These are phyloP conservation scores for Brachionus calyciflorus DNA, from an alignment of 1,140 invertebrate species.

Conservation along the genomic window DNA sequence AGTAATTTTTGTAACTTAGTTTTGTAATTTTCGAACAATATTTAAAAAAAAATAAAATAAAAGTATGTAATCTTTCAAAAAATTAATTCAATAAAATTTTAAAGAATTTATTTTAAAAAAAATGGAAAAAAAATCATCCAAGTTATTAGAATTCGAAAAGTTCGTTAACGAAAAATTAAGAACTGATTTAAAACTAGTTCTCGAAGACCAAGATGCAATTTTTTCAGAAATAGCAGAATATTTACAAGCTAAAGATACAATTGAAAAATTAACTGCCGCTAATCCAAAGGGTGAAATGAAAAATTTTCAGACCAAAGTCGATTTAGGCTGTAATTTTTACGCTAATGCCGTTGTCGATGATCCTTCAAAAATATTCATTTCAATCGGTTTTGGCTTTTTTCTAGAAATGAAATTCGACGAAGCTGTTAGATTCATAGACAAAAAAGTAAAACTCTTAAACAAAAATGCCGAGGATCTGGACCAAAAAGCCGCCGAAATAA, in stretches of 20 bases:
- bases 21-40: too few species aligned
- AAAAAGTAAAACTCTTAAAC: slow-evolving; percentile 35
- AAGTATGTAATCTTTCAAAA: background rate
- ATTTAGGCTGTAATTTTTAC: slow-evolving; percentile 44
- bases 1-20: too few species aligned
- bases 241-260: slow-evolving; percentile 16
- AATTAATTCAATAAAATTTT: background rate
- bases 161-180: slow-evolving; percentile 33
- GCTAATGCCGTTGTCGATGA: slow-evolving; percentile 34
- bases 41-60: too few species aligned
- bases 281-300: slow-evolving; percentile 6
- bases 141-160: slow-evolving; percentile 33
- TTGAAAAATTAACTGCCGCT: slow-evolving; percentile 15
- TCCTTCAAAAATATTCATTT: slow-evolving; percentile 13
- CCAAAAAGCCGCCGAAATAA: slow-evolving; percentile 13
- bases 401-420: slow-evolving; percentile 35
- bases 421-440: slow-evolving; percentile 40
- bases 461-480: background rate
- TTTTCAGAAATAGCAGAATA: slow-evolving; percentile 46
- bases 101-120: background rate
- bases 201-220: slow-evolving; percentile 13
- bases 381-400: slow-evolving; percentile 32
- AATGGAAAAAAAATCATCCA: slow-evolving; percentile 44
- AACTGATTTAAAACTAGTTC: slow-evolving; percentile 8
- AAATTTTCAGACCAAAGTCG: slow-evolving; percentile 19